Base-by-base conservation (phyloP, 2,113 vertebrate genomes). In the Mola mola region DNA sequence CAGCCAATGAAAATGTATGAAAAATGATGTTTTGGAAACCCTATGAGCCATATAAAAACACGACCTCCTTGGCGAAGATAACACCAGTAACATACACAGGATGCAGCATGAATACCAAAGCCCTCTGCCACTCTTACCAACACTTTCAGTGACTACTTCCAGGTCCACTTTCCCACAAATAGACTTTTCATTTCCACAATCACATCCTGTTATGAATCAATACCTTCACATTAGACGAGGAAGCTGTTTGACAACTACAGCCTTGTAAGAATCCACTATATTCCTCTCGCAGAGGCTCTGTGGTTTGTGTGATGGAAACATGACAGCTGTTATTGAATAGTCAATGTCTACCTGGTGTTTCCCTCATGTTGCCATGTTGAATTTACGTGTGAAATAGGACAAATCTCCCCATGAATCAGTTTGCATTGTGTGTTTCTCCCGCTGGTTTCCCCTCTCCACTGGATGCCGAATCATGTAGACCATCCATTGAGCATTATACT, bases 381-480 rank as follows among this genome's bases (percentile, higher is more conserved):
- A n/a, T n/a, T n/a, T n/a, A n/a, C n/a, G n/a, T n/a, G 7, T n/a
- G 25, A 42, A 28, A 42, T 4, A 24, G 13, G 46, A 17, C 29
- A 16, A 7, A 50, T 21, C 17, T n/a, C 37, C 33, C 61, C 13
- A 12, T 16, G 53, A 51, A 50, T 56, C 25, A 4, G 48, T 55
- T 53, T 12, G 5, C 8, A 15, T 3, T 10, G 33, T 15, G 33
- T 13, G n/a, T 13, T 31, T 0, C 21, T 49, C 48, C 62, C 2
- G 51, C 64, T 71, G 60, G 47, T 31, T 41, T 38, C 37, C 12
- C 40, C 44, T 43, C 56, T 6, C 21, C 62, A 31, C 28, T 49
- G 33, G 63, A 52, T 9, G 26, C 34, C 43, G 67, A 68, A 79
- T 83, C 77, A 60, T 59, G 44, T 66, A n/a, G 65, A 73, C 77